Evolutionary conservation across 1,140 invertebrate genomes (phyloP).

Genomic region (Metaphire vulgaris): DNA sequence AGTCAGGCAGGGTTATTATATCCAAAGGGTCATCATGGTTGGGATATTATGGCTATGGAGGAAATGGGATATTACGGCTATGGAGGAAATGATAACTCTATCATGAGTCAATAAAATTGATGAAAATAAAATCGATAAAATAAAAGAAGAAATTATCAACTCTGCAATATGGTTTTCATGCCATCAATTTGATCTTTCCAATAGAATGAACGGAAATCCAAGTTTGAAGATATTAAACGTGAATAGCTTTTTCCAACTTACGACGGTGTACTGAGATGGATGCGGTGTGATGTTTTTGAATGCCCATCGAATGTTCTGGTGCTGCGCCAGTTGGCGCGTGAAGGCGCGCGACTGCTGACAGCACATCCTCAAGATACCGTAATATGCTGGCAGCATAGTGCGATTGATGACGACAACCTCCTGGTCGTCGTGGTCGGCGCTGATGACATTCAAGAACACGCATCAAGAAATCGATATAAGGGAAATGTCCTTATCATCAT

Average conservation of each 20-base stretch:
- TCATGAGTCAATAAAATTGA: no score
- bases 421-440: conserved; percentile 87
- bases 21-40: no score
- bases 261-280: conserved; percentile 79
- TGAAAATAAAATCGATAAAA: no score
- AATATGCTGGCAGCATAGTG: conserved; percentile 88
- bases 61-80: no score
- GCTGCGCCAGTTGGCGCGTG: conserved; percentile 74
- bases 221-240: no score
- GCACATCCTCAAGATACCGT: conserved; percentile 78
- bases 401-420: conserved; percentile 88
- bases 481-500: not conserved
- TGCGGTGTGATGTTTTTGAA: conserved; percentile 92
- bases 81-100: no score
- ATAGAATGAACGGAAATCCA: no score
- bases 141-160: no score
- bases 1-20: no score
- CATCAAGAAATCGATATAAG: not conserved
- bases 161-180: no score
- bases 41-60: no score
- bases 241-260: conserved; percentile 55
- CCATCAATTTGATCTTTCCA: no score
- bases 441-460: conserved; percentile 32
- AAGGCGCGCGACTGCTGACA: conserved; percentile 78
- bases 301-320: conserved; percentile 93